These are phyloP conservation scores for Stramonita haemastoma DNA, from an alignment of 2,888 invertebrate species.

Conservation along the genomic window DNA sequence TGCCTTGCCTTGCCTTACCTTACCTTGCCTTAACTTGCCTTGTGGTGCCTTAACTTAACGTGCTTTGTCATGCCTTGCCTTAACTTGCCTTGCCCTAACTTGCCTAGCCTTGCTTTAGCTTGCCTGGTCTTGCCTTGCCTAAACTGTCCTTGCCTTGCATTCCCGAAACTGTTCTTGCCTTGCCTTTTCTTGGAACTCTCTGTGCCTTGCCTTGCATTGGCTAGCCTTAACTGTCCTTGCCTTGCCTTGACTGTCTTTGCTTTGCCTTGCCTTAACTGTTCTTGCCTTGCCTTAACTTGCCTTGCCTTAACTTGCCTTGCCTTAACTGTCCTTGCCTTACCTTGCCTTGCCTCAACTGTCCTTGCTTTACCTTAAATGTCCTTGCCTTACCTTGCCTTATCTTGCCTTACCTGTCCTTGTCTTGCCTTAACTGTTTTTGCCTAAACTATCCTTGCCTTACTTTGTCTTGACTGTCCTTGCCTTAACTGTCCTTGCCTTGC, in stretches of 20 bases:
- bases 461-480: not conserved
- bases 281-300: not conserved
- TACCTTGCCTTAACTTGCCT: not conserved
- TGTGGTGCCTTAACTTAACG: not conserved
- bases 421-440: not conserved
- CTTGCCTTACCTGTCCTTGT: not conserved
- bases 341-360: not conserved
- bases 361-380: no score
- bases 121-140: not conserved
- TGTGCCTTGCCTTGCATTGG: not conserved
- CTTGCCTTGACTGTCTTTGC: not conserved
- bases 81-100: not conserved
- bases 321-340: constrained; percentile 8
- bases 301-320: not conserved
- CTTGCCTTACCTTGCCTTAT: constrained; percentile 10
- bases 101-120: not conserved
- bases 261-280: constrained; percentile 1
- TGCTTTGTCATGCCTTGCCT: not conserved
- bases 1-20: not conserved
- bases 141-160: not conserved
- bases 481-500: not conserved
- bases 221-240: not conserved
- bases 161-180: no score
- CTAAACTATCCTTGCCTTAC: not conserved
- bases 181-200: not conserved